A percentile compares a stretch with the other conserved stretches of the same genome.
Conservation (phyloP, 2,888 invertebrate species). For the Mesochorus sp. region DNA sequence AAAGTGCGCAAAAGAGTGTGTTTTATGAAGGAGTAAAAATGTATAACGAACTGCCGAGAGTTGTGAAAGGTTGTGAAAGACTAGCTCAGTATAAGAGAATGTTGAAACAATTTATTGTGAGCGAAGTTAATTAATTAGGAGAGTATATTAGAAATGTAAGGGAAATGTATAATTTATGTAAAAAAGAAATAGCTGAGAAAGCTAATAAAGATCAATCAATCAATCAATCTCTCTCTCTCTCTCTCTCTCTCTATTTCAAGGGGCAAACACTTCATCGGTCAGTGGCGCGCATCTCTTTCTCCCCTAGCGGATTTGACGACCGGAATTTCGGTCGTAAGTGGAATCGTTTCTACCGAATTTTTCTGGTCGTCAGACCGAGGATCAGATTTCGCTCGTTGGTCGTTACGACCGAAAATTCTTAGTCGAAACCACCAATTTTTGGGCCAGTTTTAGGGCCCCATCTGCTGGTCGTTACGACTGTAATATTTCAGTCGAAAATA, state of each 20-base stretch:
- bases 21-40: neutral
- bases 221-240: neutral
- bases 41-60: constrained; percentile 1
- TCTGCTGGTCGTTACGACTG: neutral
- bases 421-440: neutral
- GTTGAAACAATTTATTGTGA: neutral
- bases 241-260: neutral
- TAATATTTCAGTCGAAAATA: neutral
- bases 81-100: neutral
- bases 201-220: too few relatives aligned
- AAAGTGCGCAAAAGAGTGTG: neutral
- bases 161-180: neutral
- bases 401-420: neutral
- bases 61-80: neutral
- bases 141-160: neutral
- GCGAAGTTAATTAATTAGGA: too few relatives aligned
- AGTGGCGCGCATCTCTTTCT: too few relatives aligned
- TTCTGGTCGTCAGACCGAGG: too few relatives aligned
- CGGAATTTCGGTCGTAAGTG: too few relatives aligned
- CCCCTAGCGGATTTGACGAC: too few relatives aligned
- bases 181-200: neutral
- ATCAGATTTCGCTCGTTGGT: too few relatives aligned
- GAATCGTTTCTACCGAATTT: too few relatives aligned
- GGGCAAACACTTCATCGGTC: too few relatives aligned
- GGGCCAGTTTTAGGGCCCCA: neutral